Evolutionary conservation across 2,113 vertebrate species (phyloP).

Genomic region (Centropristis striata): DNA sequence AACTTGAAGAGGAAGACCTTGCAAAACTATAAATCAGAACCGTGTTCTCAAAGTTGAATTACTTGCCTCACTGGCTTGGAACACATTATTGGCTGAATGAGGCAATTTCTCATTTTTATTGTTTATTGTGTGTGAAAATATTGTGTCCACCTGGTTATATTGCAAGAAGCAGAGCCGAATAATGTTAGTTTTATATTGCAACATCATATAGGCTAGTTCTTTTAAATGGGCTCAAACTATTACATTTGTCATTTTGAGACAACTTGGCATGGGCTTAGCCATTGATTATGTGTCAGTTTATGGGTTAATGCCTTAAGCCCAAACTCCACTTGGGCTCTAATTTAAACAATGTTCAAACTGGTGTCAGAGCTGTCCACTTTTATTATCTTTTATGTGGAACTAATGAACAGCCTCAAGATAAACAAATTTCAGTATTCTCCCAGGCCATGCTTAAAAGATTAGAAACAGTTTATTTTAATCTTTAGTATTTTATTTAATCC

Average conservation of each 20-base stretch:
- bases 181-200: neutral
- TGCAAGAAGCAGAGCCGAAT: neutral
- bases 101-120: neutral
- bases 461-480: constrained; percentile 20
- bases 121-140: neutral
- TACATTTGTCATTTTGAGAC: constrained; percentile 17
- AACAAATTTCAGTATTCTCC: neutral
- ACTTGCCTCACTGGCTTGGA: neutral
- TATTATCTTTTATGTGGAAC: constrained; percentile 34
- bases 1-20: neutral
- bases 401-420: constrained; percentile 45
- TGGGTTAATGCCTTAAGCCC: constrained; percentile 17
- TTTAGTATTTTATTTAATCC: constrained; percentile 16
- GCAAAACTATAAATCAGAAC: neutral
- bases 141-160: neutral
- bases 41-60: neutral
- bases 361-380: constrained; percentile 27
- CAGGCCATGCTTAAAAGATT: neutral
- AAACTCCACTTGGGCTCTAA: constrained; percentile 21
- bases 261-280: neutral
- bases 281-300: constrained; percentile 52
- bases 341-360: constrained; percentile 28
- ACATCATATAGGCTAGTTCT: neutral
- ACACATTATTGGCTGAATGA: neutral
- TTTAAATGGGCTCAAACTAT: neutral